Evolutionary conservation across 2,888 invertebrate species (phyloP).

Genomic region (Tubulanus polymorphus): DNA sequence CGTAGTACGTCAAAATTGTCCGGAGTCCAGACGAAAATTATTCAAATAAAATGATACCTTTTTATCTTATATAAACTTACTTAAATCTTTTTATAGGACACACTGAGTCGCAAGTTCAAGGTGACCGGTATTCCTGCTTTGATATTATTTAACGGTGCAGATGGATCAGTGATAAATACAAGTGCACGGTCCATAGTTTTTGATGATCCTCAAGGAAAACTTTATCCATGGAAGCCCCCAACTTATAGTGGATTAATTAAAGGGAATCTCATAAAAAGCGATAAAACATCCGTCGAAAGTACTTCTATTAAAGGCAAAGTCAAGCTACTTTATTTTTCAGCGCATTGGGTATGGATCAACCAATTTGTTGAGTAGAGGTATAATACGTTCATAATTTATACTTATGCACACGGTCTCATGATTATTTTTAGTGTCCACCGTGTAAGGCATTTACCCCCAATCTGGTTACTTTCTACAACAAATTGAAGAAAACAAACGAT

Average conservation of each 20-base stretch:
- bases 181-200: conserved; percentile 64
- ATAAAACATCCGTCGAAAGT: conserved; percentile 19
- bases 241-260: conserved; percentile 57
- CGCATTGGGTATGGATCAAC: conserved; percentile 75
- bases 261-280: conserved; percentile 31
- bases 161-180: conserved; percentile 66
- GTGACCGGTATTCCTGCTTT: conserved; percentile 75
- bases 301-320: conserved; percentile 58
- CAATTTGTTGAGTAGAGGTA: no score
- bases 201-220: conserved; percentile 64
- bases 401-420: no score
- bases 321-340: conserved; percentile 80
- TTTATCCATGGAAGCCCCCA: conserved; percentile 77
- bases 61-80: no score
- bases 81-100: conserved; percentile 59
- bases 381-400: no score
- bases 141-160: conserved; percentile 64
- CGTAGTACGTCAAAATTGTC: no score
- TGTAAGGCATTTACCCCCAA: conserved; percentile 79
- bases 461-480: conserved; percentile 67
- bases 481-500: conserved; percentile 64
- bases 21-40: no score
- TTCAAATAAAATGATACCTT: no score
- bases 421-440: conserved; percentile 71
- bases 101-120: conserved; percentile 71